phyloP scores from a whole-genome alignment of 2,888 invertebrate species.

The Trissoscelio sp. region DNA sequence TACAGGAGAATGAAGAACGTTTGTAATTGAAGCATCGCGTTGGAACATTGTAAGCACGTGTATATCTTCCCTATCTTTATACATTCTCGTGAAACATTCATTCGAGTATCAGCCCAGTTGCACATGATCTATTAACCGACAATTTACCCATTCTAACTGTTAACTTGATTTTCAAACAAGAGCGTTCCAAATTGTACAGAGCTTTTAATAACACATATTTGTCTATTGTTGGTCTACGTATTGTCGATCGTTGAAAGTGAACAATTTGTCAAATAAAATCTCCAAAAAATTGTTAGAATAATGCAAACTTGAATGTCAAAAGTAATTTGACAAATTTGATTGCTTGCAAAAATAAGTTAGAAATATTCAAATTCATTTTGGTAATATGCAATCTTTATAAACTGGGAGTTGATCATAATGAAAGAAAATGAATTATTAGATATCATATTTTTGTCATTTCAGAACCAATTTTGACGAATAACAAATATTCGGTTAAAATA shows the following conservation, averaged over 20 bases:
- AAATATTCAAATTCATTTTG: no score
- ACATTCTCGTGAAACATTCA: conserved; percentile 38
- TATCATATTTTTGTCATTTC: no score
- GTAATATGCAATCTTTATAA: no score
- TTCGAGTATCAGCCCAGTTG: conserved; percentile 43
- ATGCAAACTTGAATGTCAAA: no score
- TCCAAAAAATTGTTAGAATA: no score
- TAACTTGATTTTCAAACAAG: conserved; percentile 52
- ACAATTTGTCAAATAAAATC: not conserved
- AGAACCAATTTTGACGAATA: no score
- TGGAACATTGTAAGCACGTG: conserved; percentile 38
- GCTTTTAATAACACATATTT: conserved; percentile 29
- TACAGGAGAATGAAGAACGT: conserved; percentile 44
- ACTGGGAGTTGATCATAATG: no score
- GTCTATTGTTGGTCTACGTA: not conserved
- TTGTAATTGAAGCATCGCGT: conserved; percentile 48
- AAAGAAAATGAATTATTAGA: no score
- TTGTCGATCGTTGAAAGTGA: not conserved
- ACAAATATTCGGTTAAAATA: no score
- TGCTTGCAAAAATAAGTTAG: no score
- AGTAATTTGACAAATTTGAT: no score
- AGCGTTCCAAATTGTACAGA: conserved; percentile 22
- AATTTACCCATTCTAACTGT: conserved; percentile 39
- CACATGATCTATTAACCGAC: conserved; percentile 49
- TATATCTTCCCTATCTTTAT: conserved; percentile 50